Conservation (phyloP, 1,140 invertebrate species). For the Plutomurus gul region DNA sequence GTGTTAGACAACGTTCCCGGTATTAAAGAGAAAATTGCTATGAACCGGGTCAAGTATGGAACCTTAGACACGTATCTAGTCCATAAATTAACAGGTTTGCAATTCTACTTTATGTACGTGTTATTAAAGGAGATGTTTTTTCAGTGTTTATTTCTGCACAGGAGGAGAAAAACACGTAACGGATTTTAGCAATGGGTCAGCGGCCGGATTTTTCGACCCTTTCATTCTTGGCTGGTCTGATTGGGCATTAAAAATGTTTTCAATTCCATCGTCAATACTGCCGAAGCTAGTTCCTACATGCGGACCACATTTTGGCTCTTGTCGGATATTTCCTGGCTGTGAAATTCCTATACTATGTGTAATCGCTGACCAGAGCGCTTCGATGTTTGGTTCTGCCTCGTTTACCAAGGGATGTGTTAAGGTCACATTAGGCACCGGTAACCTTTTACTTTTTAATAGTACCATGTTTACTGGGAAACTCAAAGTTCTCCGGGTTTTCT, state of each 20-base stretch:
- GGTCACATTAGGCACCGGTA: constrained; percentile 91
- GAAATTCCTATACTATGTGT: constrained; percentile 50
- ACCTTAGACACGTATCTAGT: constrained; percentile 92
- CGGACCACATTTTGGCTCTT: constrained; percentile 60
- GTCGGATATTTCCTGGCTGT: constrained; percentile 44
- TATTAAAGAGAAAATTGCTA: constrained; percentile 65
- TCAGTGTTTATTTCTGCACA: too few relatives aligned
- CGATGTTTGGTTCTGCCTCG: constrained; percentile 89
- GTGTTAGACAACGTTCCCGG: constrained; percentile 72
- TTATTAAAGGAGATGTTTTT: background rate
- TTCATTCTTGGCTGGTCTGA: constrained; percentile 81
- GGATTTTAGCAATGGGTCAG: constrained; percentile 85
- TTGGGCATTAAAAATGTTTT: constrained; percentile 69
- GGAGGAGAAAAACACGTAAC: constrained; percentile 72
- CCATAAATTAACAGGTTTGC: constrained; percentile 69
- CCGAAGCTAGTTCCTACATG: constrained; percentile 79
- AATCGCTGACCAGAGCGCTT: constrained; percentile 72
- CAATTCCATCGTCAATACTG: constrained; percentile 73
- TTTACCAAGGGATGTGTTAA: constrained; percentile 82
- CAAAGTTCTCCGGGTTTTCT: too few relatives aligned
- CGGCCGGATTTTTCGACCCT: constrained; percentile 91
- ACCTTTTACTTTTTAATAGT: too few relatives aligned
- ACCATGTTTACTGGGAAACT: too few relatives aligned
- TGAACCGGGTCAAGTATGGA: constrained; percentile 78
- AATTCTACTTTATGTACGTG: too few relatives aligned